Evolutionary conservation across 2,797 vertebrate species (phyloP).

Genomic region (Phalanger gymnotis): DNA sequence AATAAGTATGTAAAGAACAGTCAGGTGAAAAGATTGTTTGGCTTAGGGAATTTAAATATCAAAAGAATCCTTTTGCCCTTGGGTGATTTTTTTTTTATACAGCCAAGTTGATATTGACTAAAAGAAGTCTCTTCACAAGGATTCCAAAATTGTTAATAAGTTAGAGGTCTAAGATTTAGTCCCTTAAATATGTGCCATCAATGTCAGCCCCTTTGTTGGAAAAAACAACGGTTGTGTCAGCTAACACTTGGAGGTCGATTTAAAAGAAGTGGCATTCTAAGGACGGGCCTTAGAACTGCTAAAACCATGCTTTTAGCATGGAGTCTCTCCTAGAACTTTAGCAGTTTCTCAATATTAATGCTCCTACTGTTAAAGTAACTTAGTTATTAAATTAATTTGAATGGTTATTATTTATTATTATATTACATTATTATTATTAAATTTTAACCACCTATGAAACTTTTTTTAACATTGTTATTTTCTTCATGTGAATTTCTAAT

Average conservation of each 20-base stretch:
- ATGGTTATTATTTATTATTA: background rate
- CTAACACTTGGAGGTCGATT: background rate
- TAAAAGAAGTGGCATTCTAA: background rate
- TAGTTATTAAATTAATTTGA: background rate
- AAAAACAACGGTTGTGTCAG: background rate
- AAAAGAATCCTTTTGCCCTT: conserved; percentile 51
- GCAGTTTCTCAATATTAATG: background rate
- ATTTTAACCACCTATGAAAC: background rate
- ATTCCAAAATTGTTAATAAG: conserved; percentile 8
- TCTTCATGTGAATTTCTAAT: background rate
- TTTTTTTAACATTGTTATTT: background rate
- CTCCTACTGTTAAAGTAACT: background rate
- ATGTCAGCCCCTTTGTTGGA: background rate
- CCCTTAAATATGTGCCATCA: background rate
- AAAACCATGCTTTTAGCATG: background rate
- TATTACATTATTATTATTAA: background rate
- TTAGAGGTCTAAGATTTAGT: conserved; percentile 1
- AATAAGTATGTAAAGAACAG: conserved; percentile 21
- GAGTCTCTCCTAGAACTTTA: background rate
- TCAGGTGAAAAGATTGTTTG: conserved; percentile 14
- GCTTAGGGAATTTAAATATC: conserved; percentile 46
- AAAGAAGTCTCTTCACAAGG: background rate
- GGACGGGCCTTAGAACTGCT: background rate
- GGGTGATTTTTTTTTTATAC: background rate
- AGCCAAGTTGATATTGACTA: conserved; percentile 18